phyloP scores from a whole-genome alignment of 1,140 invertebrate genomes.

The Eumaeus atala region DNA sequence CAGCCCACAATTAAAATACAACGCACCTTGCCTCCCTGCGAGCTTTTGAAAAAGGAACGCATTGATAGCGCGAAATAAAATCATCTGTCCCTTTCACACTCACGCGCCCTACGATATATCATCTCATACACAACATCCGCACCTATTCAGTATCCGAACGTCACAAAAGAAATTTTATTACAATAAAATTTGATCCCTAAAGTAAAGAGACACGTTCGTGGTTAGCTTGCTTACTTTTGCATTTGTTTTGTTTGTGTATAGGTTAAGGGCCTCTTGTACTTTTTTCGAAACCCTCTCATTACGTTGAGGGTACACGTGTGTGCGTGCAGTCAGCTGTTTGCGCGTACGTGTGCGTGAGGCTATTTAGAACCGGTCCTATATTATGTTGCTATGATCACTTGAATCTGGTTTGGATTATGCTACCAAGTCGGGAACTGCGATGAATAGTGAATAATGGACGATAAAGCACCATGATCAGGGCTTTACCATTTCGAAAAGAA shows the following conservation, averaged over 20 bases:
- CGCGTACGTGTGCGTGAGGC: background rate
- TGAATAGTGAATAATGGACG: background rate
- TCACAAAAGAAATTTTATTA: background rate
- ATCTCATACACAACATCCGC: background rate
- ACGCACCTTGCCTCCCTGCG: constrained; percentile 64
- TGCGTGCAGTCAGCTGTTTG: constrained; percentile 53
- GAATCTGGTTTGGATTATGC: constrained; percentile 5
- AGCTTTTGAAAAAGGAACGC: constrained; percentile 57
- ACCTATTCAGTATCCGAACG: background rate
- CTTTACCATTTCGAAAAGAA: too few species aligned
- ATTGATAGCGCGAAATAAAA: constrained; percentile 44
- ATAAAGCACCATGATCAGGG: too few species aligned
- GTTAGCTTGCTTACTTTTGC: constrained; percentile 9
- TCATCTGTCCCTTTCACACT: constrained; percentile 30
- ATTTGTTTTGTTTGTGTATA: constrained; percentile 13
- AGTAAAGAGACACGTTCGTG: background rate
- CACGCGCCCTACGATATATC: background rate
- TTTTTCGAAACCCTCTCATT: constrained; percentile 61
- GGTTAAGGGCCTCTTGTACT: constrained; percentile 39
- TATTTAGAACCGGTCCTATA: constrained; percentile 8
- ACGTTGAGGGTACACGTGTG: constrained; percentile 43
- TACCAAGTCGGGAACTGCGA: background rate
- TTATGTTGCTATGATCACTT: constrained; percentile 11
- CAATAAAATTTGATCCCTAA: background rate
- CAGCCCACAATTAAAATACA: constrained; percentile 61